Evolutionary conservation across 2,888 invertebrate genomes (phyloP).

Genomic region (Perizoma flavofasciatum): DNA sequence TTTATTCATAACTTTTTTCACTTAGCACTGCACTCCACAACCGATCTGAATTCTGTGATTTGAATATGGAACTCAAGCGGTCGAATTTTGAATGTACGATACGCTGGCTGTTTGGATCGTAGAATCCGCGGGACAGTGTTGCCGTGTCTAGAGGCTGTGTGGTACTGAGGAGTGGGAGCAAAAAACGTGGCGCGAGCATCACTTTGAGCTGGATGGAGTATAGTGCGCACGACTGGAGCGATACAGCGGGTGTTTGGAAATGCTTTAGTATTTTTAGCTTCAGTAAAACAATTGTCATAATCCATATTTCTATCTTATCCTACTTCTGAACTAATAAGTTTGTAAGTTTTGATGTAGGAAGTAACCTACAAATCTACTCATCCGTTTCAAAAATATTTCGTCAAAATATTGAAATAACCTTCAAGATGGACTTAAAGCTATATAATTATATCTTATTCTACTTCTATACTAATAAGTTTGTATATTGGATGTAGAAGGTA

Average conservation of each 20-base stretch:
- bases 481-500: no score
- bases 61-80: conserved; percentile 21
- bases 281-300: no score
- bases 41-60: conserved; percentile 24
- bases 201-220: conserved; percentile 49
- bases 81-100: conserved; percentile 15
- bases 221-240: conserved; percentile 52
- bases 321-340: no score
- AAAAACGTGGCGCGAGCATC: conserved; percentile 58
- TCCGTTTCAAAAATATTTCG: no score
- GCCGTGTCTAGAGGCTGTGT: conserved; percentile 71
- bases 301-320: no score
- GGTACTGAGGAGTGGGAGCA: conserved; percentile 67
- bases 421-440: no score
- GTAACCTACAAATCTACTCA: no score
- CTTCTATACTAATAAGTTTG: no score
- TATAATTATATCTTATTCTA: no score
- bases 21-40: conserved; percentile 75
- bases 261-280: no score
- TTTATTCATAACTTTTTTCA: conserved; percentile 42
- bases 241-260: not conserved
- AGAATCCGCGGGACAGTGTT: conserved; percentile 45
- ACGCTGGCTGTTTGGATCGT: not conserved
- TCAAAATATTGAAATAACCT: no score
- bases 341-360: no score